phyloP scores from a whole-genome alignment of 2,113 vertebrate genomes.

The Siniperca knerii region DNA sequence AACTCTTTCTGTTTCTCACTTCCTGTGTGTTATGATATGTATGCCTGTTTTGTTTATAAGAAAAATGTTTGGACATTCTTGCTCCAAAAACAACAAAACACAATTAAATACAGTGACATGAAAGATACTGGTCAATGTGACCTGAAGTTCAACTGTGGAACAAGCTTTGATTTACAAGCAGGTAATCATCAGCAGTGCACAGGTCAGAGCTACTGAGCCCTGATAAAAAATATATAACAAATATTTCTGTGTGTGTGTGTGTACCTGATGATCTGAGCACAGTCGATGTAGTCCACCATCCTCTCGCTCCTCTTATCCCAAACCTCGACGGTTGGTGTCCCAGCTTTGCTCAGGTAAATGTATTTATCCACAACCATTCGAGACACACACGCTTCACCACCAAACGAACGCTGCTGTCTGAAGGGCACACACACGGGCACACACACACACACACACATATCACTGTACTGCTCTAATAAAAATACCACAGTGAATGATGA shows the following conservation, averaged over 20 bases:
- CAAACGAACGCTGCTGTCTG: constrained; percentile 85
- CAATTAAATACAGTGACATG: not conserved
- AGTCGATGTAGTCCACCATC: constrained; percentile 91
- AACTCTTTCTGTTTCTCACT: too few relatives aligned
- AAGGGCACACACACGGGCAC: not conserved
- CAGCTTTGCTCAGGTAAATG: constrained; percentile 92
- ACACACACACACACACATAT: not conserved
- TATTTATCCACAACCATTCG: constrained; percentile 91
- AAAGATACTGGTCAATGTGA: not conserved
- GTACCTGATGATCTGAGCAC: constrained; percentile 90
- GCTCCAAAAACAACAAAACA: not conserved
- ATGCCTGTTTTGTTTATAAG: too few relatives aligned
- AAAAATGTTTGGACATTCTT: too few relatives aligned
- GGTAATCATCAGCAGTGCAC: too few relatives aligned
- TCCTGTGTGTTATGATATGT: too few relatives aligned
- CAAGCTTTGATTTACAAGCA: too few relatives aligned
- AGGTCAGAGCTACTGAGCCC: not conserved
- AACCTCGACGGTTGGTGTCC: constrained; percentile 91
- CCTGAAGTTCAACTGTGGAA: too few relatives aligned
- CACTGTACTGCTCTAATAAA: not conserved
- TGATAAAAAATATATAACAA: not conserved
- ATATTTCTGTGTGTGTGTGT: not conserved
- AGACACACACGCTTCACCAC: constrained; percentile 89
- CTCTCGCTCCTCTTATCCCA: constrained; percentile 94
- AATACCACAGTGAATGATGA: too few relatives aligned